phyloP scores from a whole-genome alignment of 2,888 invertebrate genomes.

The Sympetrum striolatum region DNA sequence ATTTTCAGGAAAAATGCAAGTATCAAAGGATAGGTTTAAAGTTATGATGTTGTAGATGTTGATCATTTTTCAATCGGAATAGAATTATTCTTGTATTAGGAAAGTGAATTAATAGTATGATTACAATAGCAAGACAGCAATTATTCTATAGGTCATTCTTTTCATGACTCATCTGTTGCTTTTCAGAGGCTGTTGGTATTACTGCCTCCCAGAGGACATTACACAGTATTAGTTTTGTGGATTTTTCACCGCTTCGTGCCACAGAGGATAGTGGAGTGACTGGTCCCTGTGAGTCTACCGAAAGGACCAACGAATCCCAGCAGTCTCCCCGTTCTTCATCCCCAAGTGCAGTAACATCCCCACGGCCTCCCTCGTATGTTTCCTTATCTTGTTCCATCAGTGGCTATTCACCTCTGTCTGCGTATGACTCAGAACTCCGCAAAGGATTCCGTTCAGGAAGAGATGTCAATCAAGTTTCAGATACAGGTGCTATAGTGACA shows the following conservation, averaged over 20 bases:
- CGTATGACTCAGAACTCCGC: conserved; percentile 82
- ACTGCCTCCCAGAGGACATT: conserved; percentile 40
- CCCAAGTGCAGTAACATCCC: conserved; percentile 15
- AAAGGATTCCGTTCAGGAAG: conserved; percentile 71
- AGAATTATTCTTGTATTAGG: too few species aligned
- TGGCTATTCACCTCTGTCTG: conserved; percentile 86
- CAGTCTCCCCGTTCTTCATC: not conserved
- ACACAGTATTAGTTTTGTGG: conserved; percentile 42
- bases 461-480: conserved; percentile 8
- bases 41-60: too few species aligned
- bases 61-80: too few species aligned
- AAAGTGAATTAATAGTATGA: too few species aligned
- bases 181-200: conserved; percentile 31
- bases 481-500: not conserved
- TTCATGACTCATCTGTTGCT: not conserved
- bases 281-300: not conserved
- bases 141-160: too few species aligned
- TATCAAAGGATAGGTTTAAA: too few species aligned
- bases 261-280: conserved; percentile 36
- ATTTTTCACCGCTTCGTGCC: conserved; percentile 32
- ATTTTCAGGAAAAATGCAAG: too few species aligned
- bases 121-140: too few species aligned
- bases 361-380: conserved; percentile 75
- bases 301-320: not conserved
- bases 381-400: conserved; percentile 89